Evolutionary conservation across 2,113 vertebrate species (phyloP), one percentile per base, ranked within the genome.

Genomic region (Himantopus leucocephalus): DNA sequence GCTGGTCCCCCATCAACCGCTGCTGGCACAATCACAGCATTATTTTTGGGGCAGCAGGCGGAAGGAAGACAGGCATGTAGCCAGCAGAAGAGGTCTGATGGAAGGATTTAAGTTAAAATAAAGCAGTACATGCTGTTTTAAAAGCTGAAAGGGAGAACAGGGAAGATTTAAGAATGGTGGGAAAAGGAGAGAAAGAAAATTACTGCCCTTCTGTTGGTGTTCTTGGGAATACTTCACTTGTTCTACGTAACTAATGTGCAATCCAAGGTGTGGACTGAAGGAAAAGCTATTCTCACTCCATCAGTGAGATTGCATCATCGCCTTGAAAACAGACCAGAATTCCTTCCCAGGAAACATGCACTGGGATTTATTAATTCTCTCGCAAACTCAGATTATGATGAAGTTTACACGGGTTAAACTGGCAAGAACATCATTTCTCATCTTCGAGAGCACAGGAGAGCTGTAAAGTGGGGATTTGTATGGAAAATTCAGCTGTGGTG

Each of bases 311-410:
- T 97, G 93, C 90, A 86, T 84, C 89, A 93, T 60, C 5, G 30
- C 75, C 84, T 89, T 92, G 92, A 90, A 90, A 94, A 92, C 45
- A 90, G 78, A 94, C n/a, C 79, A 95, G 84, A 83, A 92, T 43
- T 96, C 72, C 77, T 93, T 97, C 92, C 56, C 72, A 81, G 48
- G 70, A 88, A 96, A 92, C 16, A 56, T 67, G 66, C 80, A 74
- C 15, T 86, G 94, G 81, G 91, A 97, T 95, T 91, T 80, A 92
- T 89, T 92, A 85, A 75, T 93, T 92, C 90, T 77, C 92, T 90
- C 68, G 62, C 71, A 85, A 86, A 89, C 47, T 92, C 89, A 75
- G 66, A 88, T 93, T 92, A 81, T 41, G 29, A 75, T 83, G 83
- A 81, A 73, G 71, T 75, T 92, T 94, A 85, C 85, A 87, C 16